phyloP scores from a whole-genome alignment of 2,113 vertebrate species.

The Podarcis cretensis region DNA sequence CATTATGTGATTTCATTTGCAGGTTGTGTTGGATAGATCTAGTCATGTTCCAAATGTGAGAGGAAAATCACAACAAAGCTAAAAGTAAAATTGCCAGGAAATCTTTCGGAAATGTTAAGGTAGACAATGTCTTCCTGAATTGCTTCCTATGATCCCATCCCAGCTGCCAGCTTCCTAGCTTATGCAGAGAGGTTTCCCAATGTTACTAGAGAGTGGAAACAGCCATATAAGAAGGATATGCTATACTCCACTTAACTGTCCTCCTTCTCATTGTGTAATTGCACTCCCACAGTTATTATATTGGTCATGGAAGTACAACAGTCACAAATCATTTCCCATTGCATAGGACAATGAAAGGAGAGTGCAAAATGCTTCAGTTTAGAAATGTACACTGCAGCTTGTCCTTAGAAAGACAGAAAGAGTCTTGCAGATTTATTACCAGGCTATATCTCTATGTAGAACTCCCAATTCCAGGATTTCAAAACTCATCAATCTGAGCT shows the following conservation, averaged over 20 bases:
- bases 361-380: background rate
- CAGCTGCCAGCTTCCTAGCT: background rate
- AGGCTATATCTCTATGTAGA: background rate
- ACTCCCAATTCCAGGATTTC: background rate
- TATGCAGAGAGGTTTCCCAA: slow-evolving; percentile 13
- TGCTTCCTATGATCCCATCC: slow-evolving; percentile 39
- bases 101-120: slow-evolving; percentile 76
- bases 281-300: background rate
- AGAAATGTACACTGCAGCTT: background rate
- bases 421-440: background rate
- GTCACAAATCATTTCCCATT: background rate
- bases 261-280: background rate
- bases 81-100: slow-evolving; percentile 71
- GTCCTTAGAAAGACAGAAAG: background rate
- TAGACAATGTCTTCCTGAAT: slow-evolving; percentile 73
- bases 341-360: background rate
- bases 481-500: background rate
- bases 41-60: background rate
- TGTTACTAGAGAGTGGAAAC: background rate
- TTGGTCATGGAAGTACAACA: background rate
- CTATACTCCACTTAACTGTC: background rate
- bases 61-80: slow-evolving; percentile 36
- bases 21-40: background rate
- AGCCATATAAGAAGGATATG: background rate
- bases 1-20: slow-evolving; percentile 3